Percentiles rank a stretch among this genome's conserved stretches.
Conservation (phyloP, 2,113 vertebrate species). For the Callionymus lyra region DNA sequence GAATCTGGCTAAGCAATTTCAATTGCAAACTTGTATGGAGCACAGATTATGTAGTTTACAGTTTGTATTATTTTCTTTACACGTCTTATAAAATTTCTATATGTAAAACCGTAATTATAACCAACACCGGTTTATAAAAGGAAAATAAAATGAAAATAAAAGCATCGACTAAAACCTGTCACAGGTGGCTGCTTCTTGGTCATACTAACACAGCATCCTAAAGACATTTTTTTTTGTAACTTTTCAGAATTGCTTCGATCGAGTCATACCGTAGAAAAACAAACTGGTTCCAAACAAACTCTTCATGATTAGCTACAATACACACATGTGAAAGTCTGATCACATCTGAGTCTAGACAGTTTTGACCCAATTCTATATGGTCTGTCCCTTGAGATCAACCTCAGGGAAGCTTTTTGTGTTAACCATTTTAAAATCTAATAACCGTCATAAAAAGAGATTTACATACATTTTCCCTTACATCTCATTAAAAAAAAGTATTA, state of each 20-base stretch:
- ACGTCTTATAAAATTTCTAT: slow-evolving; percentile 58
- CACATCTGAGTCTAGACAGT: slow-evolving; percentile 2
- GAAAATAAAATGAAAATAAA: slow-evolving; percentile 60
- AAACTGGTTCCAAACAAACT: slow-evolving; percentile 25
- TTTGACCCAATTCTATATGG: too few relatives aligned
- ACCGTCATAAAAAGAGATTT: slow-evolving; percentile 34
- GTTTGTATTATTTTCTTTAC: slow-evolving; percentile 46
- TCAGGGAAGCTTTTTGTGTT: slow-evolving; percentile 25
- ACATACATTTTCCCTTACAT: slow-evolving; percentile 29
- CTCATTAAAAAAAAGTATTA: slow-evolving; percentile 42
- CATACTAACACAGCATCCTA: too few relatives aligned
- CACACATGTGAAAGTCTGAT: slow-evolving; percentile 34
- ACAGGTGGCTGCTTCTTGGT: slow-evolving; percentile 8
- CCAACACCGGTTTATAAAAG: slow-evolving; percentile 65
- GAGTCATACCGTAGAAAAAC: slow-evolving; percentile 22
- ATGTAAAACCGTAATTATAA: slow-evolving; percentile 62
- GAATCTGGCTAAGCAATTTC: slow-evolving; percentile 41
- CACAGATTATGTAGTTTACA: slow-evolving; percentile 50
- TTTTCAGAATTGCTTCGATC: too few relatives aligned
- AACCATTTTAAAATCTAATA: slow-evolving; percentile 29
- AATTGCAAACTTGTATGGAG: slow-evolving; percentile 47
- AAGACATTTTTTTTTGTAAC: too few relatives aligned
- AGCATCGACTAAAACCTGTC: slow-evolving; percentile 55
- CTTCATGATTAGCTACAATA: slow-evolving; percentile 48
- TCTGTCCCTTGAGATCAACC: background rate